Conservation (phyloP, 2,113 vertebrate species). For the Galbula dea region DNA sequence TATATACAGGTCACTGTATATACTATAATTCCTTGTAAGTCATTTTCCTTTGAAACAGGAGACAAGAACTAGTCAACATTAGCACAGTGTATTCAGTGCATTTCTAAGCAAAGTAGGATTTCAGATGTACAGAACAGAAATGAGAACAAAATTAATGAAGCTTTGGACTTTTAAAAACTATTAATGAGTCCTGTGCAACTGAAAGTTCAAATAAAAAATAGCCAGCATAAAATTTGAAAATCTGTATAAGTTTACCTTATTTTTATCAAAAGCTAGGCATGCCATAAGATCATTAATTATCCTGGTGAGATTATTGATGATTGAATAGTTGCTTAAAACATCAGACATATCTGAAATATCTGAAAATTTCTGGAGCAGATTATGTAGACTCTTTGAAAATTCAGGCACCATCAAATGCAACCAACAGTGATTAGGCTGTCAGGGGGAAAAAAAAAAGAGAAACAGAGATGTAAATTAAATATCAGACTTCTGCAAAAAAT, state of each 20-base stretch:
- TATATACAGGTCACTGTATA: background rate
- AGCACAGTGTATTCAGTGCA: background rate
- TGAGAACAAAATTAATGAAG: background rate
- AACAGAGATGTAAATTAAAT: constrained; percentile 29
- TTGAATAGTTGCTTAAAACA: constrained; percentile 79
- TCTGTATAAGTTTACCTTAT: constrained; percentile 66
- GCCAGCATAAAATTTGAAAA: background rate
- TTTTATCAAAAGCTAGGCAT: constrained; percentile 67
- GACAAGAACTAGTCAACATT: background rate
- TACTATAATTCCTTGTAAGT: background rate
- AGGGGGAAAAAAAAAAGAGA: constrained; percentile 47
- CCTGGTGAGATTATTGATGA: constrained; percentile 78
- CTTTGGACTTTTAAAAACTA: background rate
- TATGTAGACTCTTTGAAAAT: constrained; percentile 73
- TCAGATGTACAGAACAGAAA: constrained; percentile 1
- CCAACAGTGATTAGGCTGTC: constrained; percentile 80
- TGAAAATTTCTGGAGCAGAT: constrained; percentile 77
- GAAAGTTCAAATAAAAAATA: background rate
- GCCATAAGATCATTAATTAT: constrained; percentile 77
- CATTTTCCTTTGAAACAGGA: background rate
- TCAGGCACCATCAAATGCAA: constrained; percentile 77
- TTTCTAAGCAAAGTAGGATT: constrained; percentile 9
- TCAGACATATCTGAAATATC: constrained; percentile 74
- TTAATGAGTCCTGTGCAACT: background rate
- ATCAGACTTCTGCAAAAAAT: constrained; percentile 21